phyloP scores from a whole-genome alignment of 2,113 vertebrate species.

The Tilapia sparmanii region DNA sequence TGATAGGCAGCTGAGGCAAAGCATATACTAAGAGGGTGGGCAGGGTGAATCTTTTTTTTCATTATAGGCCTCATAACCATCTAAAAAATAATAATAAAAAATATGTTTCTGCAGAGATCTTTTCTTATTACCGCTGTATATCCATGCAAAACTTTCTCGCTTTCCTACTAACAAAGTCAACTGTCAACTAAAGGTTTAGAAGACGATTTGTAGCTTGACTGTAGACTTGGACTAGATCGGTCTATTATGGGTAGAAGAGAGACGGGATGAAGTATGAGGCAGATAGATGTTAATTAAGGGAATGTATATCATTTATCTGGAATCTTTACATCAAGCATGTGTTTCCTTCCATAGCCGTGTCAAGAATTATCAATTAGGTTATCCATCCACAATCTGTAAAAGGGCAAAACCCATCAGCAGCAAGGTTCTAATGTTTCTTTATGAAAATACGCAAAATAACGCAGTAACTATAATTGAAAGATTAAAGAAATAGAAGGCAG shows the following conservation, averaged over 20 bases:
- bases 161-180: not conserved
- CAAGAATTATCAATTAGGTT: constrained; percentile 45
- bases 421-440: constrained; percentile 59
- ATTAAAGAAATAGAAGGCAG: constrained; percentile 62
- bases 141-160: not conserved
- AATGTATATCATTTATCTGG: not conserved
- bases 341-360: constrained; percentile 40
- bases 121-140: not conserved
- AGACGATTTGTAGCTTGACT: not conserved
- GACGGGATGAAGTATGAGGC: not conserved
- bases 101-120: not conserved
- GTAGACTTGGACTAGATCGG: not conserved
- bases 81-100: not conserved
- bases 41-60: constrained; percentile 18
- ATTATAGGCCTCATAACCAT: constrained; percentile 19
- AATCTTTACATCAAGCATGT: constrained; percentile 25
- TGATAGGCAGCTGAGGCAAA: constrained; percentile 72
- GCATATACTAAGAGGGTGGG: not conserved
- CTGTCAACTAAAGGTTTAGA: not conserved
- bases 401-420: constrained; percentile 41
- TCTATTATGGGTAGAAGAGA: not conserved
- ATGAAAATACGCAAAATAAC: constrained; percentile 58
- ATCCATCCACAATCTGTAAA: constrained; percentile 42
- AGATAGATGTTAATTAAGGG: not conserved
- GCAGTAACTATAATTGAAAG: constrained; percentile 55